Evolutionary conservation across 2,888 invertebrate genomes (phyloP), one percentile per base, ranked within the genome.

Genomic region (Dasysyrphus tricinctus): DNA sequence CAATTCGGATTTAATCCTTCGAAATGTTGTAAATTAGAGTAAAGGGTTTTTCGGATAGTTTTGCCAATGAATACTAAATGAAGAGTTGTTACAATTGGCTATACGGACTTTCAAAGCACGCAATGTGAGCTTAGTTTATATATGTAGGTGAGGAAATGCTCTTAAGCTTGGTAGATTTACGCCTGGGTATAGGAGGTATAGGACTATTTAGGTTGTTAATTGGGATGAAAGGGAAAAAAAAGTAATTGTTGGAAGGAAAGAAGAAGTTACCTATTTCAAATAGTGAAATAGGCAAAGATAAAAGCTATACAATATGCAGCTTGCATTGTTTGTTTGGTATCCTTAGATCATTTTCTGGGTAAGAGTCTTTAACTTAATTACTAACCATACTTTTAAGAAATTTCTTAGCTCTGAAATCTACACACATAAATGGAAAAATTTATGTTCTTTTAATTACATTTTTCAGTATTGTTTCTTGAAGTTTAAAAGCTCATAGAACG

Each of bases 21-120:
- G 59, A 75, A 72, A 56, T 67, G 59, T 59, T 75, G 63, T 79
- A 75, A 79, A 75, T 82, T 82, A 67, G 72, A 82, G 42, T 78
- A 67, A 49, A 81, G 34, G 70, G 42, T 34, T 75, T 69, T 61
- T 67, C 12, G 65, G 37, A 54, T 69, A n/a, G 24, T 9, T 76
- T 47, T 63, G 63, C 39, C 70, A 77, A 81, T 69, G 69, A 67
- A 49, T 61, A 61, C 59, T 24, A 61, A 81, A 34, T 78, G 65
- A 42, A 59, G 57, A 67, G 29, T 65, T 34, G 11, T 5, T 44
- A 7, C 8, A 24, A 5, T 19, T 1, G 3, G 8, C 16, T 4
- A 0, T 3, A 29, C 0, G 12, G 14, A 7, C 14, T 29, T 54
- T 29, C 5, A 3, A 54, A 8, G 29, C 54, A 29, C 1, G 29